These are phyloP conservation scores for Achlya flavicornis DNA, from an alignment of 2,888 invertebrate species.

Conservation along the genomic window DNA sequence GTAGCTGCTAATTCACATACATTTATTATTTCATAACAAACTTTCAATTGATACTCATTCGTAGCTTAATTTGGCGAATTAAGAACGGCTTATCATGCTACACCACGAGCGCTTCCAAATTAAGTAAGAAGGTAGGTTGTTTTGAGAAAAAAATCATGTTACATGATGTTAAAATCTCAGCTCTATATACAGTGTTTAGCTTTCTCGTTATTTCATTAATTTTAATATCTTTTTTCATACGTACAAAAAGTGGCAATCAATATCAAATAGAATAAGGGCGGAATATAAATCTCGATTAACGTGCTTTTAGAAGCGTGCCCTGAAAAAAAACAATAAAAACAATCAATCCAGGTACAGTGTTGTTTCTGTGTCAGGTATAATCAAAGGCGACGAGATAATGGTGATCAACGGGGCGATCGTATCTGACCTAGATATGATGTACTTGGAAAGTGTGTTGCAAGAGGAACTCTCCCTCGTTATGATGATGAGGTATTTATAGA, in stretches of 20 bases:
- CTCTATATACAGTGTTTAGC: too few species aligned
- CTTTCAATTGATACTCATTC: neutral
- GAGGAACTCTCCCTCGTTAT: conserved; percentile 97
- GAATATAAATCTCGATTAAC: conserved; percentile 39
- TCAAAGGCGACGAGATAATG: conserved; percentile 99
- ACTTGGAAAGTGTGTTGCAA: conserved; percentile 97
- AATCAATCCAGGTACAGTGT: conserved; percentile 56
- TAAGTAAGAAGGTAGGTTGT: too few species aligned
- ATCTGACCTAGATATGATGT: conserved; percentile 99
- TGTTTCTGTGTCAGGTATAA: conserved; percentile 90
- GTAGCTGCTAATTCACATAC: neutral
- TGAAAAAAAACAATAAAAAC: conserved; percentile 44
- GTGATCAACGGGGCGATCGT: conserved; percentile 99
- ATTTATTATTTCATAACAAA: neutral
- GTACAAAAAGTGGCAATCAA: conserved; percentile 20
- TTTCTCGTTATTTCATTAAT: conserved; percentile 12
- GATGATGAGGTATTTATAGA: conserved; percentile 92
- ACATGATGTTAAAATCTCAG: too few species aligned
- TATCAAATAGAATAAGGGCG: conserved; percentile 25
- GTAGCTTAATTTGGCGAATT: too few species aligned
- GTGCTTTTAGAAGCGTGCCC: conserved; percentile 28
- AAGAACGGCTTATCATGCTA: too few species aligned
- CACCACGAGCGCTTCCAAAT: too few species aligned
- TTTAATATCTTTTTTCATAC: conserved; percentile 3
- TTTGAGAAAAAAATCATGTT: too few species aligned